Conservation (phyloP, 2,113 vertebrate genomes). For the Neomonachus schauinslandi region DNA sequence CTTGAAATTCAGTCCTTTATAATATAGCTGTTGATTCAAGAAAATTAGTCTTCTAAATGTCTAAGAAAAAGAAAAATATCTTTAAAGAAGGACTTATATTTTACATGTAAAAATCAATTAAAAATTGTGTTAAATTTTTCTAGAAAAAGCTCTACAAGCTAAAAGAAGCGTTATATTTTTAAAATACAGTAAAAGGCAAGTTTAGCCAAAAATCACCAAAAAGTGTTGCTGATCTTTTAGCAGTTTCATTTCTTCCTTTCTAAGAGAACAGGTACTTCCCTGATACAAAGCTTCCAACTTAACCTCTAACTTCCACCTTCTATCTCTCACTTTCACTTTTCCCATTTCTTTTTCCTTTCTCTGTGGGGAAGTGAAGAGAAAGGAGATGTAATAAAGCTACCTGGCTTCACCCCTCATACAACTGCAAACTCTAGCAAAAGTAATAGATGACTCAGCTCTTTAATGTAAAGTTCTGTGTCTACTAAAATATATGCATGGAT, state of each 20-base stretch:
- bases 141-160: not conserved
- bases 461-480: conserved; percentile 8
- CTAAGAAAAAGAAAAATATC: not conserved
- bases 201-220: not conserved
- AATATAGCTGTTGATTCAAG: not conserved
- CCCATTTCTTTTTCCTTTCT: not conserved
- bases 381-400: not conserved
- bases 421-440: conserved; percentile 10
- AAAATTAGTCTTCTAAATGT: not conserved
- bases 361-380: not conserved
- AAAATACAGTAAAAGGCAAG: not conserved
- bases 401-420: not conserved
- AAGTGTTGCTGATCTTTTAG: not conserved
- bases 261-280: not conserved
- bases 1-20: not conserved
- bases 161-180: not conserved
- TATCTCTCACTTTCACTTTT: not conserved
- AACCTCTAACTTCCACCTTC: not conserved
- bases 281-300: not conserved
- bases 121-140: not conserved
- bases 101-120: not conserved
- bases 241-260: not conserved
- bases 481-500: not conserved
- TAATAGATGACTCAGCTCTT: conserved; percentile 2
- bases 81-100: not conserved